Evolutionary conservation across 1,140 invertebrate species (phyloP).

Genomic region (Lanistes nyassanus): DNA sequence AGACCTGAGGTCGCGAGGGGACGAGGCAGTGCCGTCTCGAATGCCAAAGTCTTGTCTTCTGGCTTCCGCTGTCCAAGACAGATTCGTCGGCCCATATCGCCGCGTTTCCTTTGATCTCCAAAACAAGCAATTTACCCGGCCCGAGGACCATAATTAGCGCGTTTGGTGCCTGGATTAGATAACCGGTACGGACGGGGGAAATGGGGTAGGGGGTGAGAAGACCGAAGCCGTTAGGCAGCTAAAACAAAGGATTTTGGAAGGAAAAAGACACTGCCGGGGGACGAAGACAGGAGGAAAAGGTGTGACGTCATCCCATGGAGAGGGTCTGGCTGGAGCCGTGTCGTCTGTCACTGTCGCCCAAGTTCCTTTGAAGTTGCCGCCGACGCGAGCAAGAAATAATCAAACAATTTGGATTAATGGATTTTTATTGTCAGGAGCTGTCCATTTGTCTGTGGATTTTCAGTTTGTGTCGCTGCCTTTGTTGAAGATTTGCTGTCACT

Average conservation of each 20-base stretch:
- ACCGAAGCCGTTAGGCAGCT: not conserved
- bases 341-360: slow-evolving; percentile 22
- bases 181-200: slow-evolving; percentile 9
- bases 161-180: slow-evolving; percentile 27
- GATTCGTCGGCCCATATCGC: not conserved
- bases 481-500: no score
- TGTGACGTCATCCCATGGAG: slow-evolving; percentile 20
- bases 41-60: slow-evolving; percentile 7
- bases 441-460: slow-evolving; percentile 26
- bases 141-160: slow-evolving; percentile 22
- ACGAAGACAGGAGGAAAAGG: slow-evolving; percentile 15
- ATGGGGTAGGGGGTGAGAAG: not conserved
- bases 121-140: slow-evolving; percentile 14
- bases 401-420: slow-evolving; percentile 31
- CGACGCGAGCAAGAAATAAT: slow-evolving; percentile 18
- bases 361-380: slow-evolving; percentile 20
- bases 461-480: slow-evolving; percentile 13
- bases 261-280: not conserved
- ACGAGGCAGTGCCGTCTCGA: not conserved
- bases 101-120: slow-evolving; percentile 18
- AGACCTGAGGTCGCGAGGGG: not conserved
- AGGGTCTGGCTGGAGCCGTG: not conserved
- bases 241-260: slow-evolving; percentile 19
- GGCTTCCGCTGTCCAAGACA: slow-evolving; percentile 6
- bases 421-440: slow-evolving; percentile 30